Percentiles rank a stretch among this genome's conserved stretches.
phyloP scores from a whole-genome alignment of 1,140 invertebrate genomes.

The Colletes latitarsis region DNA sequence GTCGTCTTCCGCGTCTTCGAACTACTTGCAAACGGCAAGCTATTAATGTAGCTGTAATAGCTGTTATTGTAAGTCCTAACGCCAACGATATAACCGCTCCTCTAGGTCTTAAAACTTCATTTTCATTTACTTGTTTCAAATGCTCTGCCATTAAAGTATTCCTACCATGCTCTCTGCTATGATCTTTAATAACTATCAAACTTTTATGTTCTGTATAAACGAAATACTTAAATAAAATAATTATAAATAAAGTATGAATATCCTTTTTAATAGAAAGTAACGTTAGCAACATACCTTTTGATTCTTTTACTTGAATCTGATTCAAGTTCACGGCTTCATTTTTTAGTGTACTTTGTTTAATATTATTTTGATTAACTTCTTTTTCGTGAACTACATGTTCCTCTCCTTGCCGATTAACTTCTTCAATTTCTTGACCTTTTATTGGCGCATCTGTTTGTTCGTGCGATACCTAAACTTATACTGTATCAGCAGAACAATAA shows the following conservation, averaged over 20 bases:
- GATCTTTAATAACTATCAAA: conserved; percentile 63
- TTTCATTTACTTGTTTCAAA: conserved; percentile 74
- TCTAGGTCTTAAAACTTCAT: conserved; percentile 86
- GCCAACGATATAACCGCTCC: conserved; percentile 93
- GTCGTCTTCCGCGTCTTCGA: conserved; percentile 87
- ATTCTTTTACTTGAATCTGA: conserved; percentile 47
- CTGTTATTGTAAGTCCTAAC: conserved; percentile 82
- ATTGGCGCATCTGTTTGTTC: conserved; percentile 49
- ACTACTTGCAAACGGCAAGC: conserved; percentile 91
- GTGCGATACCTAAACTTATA: conserved; percentile 46
- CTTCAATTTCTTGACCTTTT: conserved; percentile 46
- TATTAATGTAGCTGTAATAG: conserved; percentile 88
- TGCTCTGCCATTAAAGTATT: conserved; percentile 41
- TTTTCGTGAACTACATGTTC: conserved; percentile 33
- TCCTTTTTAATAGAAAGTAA: not conserved
- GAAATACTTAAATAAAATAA: conserved; percentile 1
- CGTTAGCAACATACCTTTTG: conserved; percentile 49
- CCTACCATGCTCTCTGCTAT: conserved; percentile 55
- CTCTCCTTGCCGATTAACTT: conserved; percentile 40
- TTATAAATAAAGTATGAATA: not conserved
- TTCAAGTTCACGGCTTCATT: conserved; percentile 43
- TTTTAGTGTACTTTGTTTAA: conserved; percentile 38
- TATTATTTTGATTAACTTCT: conserved; percentile 22
- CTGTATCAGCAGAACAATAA: not conserved
- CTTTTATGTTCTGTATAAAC: conserved; percentile 57